Evolutionary conservation across 2,888 invertebrate genomes (phyloP), one percentile per base, ranked within the genome.

Genomic region (Drosophila prolongata): DNA sequence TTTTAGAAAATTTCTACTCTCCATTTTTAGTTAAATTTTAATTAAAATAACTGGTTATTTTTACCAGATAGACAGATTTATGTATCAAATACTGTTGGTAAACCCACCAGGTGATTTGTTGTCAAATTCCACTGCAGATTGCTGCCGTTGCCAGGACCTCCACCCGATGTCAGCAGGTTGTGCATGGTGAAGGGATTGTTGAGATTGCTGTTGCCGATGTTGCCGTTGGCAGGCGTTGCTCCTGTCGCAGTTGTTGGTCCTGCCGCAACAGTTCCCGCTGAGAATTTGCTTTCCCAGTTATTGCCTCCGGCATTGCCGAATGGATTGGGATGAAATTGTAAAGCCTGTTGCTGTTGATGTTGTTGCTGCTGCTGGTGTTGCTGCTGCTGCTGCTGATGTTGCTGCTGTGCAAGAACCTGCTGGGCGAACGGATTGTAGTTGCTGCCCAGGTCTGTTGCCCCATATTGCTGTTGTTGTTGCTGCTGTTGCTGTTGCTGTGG

Each of bases 151-250:
- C 44, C 47, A 58, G 70, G 72, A 30, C 74, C 80, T 11, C 80
- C 75, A 49, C 78, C 77, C 1, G 87, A 47, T 2, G 84, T 77
- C 57, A 88, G 67, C 71, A 90, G 58, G 72, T 87, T 86, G 16
- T 90, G 87, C 88, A 89, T 86, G 40, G 79, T 78, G 52, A 90
- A 89, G 53, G 85, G 80, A 64, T 83, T 87, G 53, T 80, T 88
- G 79, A 90, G 87, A 90, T 90, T 90, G 67, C 85, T 79, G 58
- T 82, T 89, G 74, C 87, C 83, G 69, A 79, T 78, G 70, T 76
- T 84, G 55, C 46, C 47, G 8, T 57, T 43, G 64, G 50, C 76
- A 52, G 46, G 44, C 4, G 65, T 27, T 24, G 53, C 66, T 27
- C 52, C 65, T 60, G 62, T 47, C 37, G 74, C 65, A 35, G 68